phyloP scores from a whole-genome alignment of 2,888 invertebrate species.

The Lomographa bimaculata region DNA sequence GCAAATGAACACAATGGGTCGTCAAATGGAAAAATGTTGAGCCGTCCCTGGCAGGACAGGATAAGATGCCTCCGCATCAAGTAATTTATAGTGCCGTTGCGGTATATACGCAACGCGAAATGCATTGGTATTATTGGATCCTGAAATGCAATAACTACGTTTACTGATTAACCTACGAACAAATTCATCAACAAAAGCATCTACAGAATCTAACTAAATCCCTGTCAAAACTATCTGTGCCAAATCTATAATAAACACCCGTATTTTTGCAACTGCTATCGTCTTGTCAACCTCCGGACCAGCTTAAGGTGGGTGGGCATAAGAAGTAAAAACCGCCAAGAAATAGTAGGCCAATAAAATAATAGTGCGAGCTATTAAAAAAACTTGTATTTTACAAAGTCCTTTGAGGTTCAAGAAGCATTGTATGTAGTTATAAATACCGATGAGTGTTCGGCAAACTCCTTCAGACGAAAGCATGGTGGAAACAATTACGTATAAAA shows the following conservation, averaged over 20 bases:
- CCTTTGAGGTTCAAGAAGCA: slow-evolving; percentile 58
- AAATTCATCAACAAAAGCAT: slow-evolving; percentile 29
- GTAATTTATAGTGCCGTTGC: slow-evolving; percentile 97
- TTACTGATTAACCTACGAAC: slow-evolving; percentile 27
- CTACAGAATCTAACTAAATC: slow-evolving; percentile 35
- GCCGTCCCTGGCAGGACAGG: slow-evolving; percentile 95
- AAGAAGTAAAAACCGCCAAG: slow-evolving; percentile 33
- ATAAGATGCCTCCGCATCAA: slow-evolving; percentile 96
- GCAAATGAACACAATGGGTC: slow-evolving; percentile 98
- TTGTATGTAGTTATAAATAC: slow-evolving; percentile 67
- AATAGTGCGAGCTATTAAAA: slow-evolving; percentile 57
- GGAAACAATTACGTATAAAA: slow-evolving; percentile 61
- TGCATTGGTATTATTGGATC: slow-evolving; percentile 96
- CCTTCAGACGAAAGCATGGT: slow-evolving; percentile 68
- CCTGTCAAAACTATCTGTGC: slow-evolving; percentile 34
- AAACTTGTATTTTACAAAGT: slow-evolving; percentile 52
- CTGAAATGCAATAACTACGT: slow-evolving; percentile 61
- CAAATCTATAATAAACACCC: slow-evolving; percentile 40
- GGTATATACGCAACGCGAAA: slow-evolving; percentile 95
- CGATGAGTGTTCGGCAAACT: slow-evolving; percentile 70
- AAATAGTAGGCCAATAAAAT: slow-evolving; percentile 44
- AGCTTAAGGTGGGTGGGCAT: slow-evolving; percentile 39
- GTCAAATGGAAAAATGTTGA: slow-evolving; percentile 98
- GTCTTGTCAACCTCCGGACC: slow-evolving; percentile 47
- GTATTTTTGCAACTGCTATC: slow-evolving; percentile 40